Percentiles rank a stretch among this genome's conserved stretches.
Conservation (phyloP, 2,113 vertebrate genomes). For the Anolis carolinensis region DNA sequence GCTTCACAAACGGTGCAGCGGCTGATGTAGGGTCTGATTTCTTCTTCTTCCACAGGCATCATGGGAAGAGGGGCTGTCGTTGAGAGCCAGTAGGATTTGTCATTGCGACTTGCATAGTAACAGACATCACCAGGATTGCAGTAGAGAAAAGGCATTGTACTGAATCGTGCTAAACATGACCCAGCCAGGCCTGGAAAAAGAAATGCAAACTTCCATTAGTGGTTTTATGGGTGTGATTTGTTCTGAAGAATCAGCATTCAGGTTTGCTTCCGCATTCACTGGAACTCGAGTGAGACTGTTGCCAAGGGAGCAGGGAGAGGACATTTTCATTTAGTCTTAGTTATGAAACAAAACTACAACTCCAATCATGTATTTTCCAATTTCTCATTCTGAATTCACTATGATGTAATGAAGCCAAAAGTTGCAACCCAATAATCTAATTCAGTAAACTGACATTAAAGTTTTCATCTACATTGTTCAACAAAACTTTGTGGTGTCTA, state of each 20-base stretch:
- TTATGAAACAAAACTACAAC: background rate
- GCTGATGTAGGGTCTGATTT: constrained; percentile 94
- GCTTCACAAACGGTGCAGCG: constrained; percentile 97
- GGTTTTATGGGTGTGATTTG: background rate
- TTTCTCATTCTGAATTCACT: background rate
- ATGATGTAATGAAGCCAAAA: background rate
- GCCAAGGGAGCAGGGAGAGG: too few relatives aligned
- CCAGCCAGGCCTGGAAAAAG: constrained; percentile 87
- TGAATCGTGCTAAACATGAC: constrained; percentile 93
- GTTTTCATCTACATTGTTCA: background rate
- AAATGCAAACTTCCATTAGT: background rate
- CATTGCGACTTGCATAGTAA: constrained; percentile 94
- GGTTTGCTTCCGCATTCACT: background rate
- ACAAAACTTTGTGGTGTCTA: background rate
- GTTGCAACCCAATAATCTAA: background rate
- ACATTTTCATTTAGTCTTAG: background rate
- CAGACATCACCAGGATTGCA: constrained; percentile 95
- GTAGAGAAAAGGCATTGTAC: constrained; percentile 97
- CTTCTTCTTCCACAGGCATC: constrained; percentile 93
- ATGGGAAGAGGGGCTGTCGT: constrained; percentile 95
- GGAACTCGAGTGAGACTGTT: background rate
- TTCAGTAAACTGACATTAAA: background rate
- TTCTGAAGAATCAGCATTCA: background rate
- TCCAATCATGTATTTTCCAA: background rate
- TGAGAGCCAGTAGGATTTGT: constrained; percentile 98